Conservation (phyloP, 2,113 vertebrate genomes). For the Chamaea fasciata region DNA sequence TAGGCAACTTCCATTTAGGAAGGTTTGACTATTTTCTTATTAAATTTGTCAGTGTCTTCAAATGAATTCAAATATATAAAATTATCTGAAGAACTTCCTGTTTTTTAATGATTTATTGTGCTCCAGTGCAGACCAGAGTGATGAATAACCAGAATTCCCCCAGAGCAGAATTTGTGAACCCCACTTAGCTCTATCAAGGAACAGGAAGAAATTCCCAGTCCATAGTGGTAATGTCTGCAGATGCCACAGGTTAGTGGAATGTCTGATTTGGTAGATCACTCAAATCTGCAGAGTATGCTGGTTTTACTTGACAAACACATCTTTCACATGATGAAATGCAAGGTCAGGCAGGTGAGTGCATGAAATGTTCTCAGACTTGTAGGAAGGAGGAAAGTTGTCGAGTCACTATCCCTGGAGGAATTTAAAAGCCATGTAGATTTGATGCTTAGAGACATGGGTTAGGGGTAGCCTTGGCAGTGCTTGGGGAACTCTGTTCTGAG, state of each 20-base stretch:
- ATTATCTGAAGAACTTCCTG: not conserved
- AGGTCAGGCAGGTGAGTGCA: not conserved
- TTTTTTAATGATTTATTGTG: not conserved
- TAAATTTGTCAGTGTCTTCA: not conserved
- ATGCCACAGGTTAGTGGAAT: not conserved
- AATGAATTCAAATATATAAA: not conserved
- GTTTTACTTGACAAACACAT: not conserved
- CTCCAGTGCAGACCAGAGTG: fast-evolving
- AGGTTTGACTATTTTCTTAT: not conserved
- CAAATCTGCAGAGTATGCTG: not conserved
- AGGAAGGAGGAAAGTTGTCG: not conserved
- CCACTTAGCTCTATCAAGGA: not conserved
- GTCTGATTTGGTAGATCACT: not conserved
- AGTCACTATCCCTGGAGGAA: not conserved
- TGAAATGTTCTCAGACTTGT: not conserved
- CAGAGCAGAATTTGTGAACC: not conserved
- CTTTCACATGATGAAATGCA: not conserved
- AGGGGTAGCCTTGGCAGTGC: not conserved
- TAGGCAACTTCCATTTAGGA: not conserved
- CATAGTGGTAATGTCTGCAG: not conserved
- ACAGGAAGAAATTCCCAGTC: not conserved
- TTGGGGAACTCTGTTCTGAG: not conserved
- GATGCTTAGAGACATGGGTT: not conserved
- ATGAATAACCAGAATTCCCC: not conserved
- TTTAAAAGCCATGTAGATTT: not conserved